Conservation (phyloP, 2,888 invertebrate genomes). For the Cantharis lateralis region DNA sequence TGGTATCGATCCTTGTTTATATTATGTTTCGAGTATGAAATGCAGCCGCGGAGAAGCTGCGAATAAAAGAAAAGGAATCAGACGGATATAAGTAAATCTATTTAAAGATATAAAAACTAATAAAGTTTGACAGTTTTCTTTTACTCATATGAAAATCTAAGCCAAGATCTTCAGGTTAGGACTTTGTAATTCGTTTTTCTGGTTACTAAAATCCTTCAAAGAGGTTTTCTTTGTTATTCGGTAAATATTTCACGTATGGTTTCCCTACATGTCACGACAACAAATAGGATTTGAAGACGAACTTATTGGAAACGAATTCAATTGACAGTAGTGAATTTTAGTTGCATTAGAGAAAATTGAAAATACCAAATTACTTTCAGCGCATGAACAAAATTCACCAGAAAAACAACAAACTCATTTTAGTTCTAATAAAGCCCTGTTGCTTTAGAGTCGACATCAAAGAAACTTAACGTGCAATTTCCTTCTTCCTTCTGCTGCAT, state of each 20-base stretch:
- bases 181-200: slow-evolving; percentile 34
- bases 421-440: slow-evolving; percentile 26
- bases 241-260: slow-evolving; percentile 36
- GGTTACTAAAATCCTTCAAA: slow-evolving; percentile 32
- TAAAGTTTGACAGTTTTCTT: slow-evolving; percentile 22
- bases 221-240: slow-evolving; percentile 33
- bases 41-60: not conserved
- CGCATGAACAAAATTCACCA: slow-evolving; percentile 5
- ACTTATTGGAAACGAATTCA: slow-evolving; percentile 40
- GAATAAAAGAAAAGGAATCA: slow-evolving; percentile 5
- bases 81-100: slow-evolving; percentile 12
- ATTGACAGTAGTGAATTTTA: slow-evolving; percentile 34
- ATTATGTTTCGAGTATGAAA: not conserved
- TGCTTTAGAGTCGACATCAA: slow-evolving; percentile 13
- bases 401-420: slow-evolving; percentile 18
- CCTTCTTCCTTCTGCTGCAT: slow-evolving; percentile 1
- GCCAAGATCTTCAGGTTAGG: slow-evolving; percentile 25
- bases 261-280: slow-evolving; percentile 27
- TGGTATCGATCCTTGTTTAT: not conserved
- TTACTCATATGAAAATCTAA: slow-evolving; percentile 32
- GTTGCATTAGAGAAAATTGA: slow-evolving; percentile 18
- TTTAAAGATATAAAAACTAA: slow-evolving; percentile 23
- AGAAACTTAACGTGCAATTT: slow-evolving; percentile 12
- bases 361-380: slow-evolving; percentile 7
- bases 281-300: slow-evolving; percentile 33